Base-by-base conservation (phyloP, 2,797 vertebrate species). In the Sebastes ruberrimus region DNA sequence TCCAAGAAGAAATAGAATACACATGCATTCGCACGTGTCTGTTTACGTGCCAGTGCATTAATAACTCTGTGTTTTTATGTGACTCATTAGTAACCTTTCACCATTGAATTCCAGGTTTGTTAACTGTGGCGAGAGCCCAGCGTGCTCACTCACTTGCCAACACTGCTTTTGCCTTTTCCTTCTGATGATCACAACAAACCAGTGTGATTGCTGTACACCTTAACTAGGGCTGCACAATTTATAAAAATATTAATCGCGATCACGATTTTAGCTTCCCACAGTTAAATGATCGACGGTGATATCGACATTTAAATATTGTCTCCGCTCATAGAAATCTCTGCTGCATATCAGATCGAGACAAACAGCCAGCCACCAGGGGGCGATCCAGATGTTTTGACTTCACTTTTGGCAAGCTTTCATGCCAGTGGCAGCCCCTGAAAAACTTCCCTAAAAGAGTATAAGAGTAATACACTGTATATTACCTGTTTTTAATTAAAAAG, bases 71-170 rank as follows among this genome's bases (percentile, higher is more conserved):
- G 14, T 86, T 83, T 88, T 75, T 53, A 65, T 77, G 81, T 88
- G 86, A 92, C 80, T 92, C 74, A 90, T 85, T 86, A 87, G 35
- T 89, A 84, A 86, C 81, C 83, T 92, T 89, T 88, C 72, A 81
- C 30, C 25, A 32, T 42, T 75, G 70, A 88, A 76, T 82, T 84
- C 27, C 63, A 80, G 62, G 68, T 82, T 25, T 30, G 73, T 76
- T 76, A 75, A 78, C 46, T 53, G 71, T 59, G 30, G 33, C 20
- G 32, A n/a, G 68, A 76, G 33, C 18, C 42, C 23, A 23, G 68
- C 33, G 27, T 20, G 52, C 72, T 69, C 28, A 22, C 14, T 42
- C 5, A 42, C 14, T n/a, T 28, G 2, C 6, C 28, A 60, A 7
- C 11, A 55, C 42, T 69, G 71, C 25, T 61, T 61, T 65, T n/a